Base-by-base conservation (phyloP, 2,797 vertebrate species). In the Brachyrhaphis roseni region DNA sequence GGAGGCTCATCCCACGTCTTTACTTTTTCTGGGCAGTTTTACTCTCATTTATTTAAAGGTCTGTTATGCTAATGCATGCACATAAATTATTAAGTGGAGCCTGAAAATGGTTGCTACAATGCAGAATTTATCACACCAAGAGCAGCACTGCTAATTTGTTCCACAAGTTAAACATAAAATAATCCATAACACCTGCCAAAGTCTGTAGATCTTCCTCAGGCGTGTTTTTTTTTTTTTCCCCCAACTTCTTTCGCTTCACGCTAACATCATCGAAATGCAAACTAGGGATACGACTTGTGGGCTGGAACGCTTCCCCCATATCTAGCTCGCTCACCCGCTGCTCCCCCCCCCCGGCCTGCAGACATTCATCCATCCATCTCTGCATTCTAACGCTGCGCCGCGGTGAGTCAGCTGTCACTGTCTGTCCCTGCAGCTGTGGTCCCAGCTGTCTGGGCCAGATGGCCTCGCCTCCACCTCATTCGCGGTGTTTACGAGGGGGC, bases 361-460 rank as follows among this genome's bases (percentile, higher is more conserved):
- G 82, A 81, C 84, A 89, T 84, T 84, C 82, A 90, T 91, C 89
- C 87, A 90, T 89, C 90, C 87, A 89, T 93, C 81, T 82, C 83
- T 76, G 77, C 80, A 80, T 78, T 88, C 82, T 72, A 81, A 85
- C 79, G 26, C 84, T 31, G 82, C 76, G 84, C 81, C 76, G 84
- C 81, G 78, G 89, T 84, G 88, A 92, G 89, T 93, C 90, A 88
- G 90, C 92, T 92, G 92, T 90, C 91, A 90, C 88, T 88, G 90
- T 86, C 84, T 87, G 84, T 89, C 91, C 93, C 90, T 91, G 93
- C 94, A 94, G 95, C 94, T 93, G 93, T 88, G 91, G 93, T 90
- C 93, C 90, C 93, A 94, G 92, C 92, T 92, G 93, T 89, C 81
- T 75, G 84, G 12, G 88, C 90, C 94, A 95, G 93, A 94, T 93